Evolutionary conservation across 2,797 vertebrate genomes (phyloP).

Genomic region (Scleropages formosus): DNA sequence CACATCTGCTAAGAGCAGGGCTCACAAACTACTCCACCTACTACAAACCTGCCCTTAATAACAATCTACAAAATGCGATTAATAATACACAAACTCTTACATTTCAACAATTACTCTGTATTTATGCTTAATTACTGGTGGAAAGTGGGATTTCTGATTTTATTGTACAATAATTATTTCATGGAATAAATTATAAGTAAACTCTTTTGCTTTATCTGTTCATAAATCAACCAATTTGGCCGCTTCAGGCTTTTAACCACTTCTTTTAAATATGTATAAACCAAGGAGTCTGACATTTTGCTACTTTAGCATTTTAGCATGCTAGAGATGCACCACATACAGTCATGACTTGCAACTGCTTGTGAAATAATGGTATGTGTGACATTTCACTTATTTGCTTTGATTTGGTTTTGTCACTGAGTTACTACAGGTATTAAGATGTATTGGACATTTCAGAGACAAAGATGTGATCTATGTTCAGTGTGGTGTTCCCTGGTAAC

Average conservation of each 20-base stretch:
- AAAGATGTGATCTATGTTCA: neutral
- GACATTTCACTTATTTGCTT: neutral
- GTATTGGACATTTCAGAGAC: constrained; percentile 14
- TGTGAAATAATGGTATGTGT: neutral
- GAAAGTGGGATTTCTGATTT: too few relatives aligned
- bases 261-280: too few relatives aligned
- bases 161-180: too few relatives aligned
- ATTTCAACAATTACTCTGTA: too few relatives aligned
- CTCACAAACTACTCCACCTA: neutral
- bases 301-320: neutral
- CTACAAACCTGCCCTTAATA: neutral
- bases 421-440: constrained; percentile 2
- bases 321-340: neutral
- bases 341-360: constrained; percentile 2
- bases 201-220: too few relatives aligned
- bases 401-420: too few relatives aligned
- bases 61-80: too few relatives aligned
- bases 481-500: neutral
- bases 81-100: too few relatives aligned
- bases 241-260: too few relatives aligned
- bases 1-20: neutral
- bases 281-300: neutral
- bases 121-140: too few relatives aligned
- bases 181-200: too few relatives aligned
- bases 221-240: too few relatives aligned